These are phyloP conservation scores for Neosilurus hyrtlii DNA, from an alignment of 2,797 vertebrate species.

Conservation along the genomic window DNA sequence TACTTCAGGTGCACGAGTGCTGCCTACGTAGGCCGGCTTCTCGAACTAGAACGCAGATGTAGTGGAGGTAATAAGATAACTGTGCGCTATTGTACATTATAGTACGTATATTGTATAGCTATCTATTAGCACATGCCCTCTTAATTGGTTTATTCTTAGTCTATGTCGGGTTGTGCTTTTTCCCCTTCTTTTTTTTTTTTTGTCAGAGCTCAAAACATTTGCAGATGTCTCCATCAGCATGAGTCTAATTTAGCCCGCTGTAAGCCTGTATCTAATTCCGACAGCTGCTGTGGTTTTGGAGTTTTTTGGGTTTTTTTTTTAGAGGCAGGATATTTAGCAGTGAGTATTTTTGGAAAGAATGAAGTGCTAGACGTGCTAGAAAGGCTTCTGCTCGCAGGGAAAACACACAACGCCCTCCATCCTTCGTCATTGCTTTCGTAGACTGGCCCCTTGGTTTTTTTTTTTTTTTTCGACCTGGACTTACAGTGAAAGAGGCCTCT, in stretches of 20 bases:
- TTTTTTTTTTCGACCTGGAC: constrained; percentile 44
- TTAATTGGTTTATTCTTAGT: not conserved
- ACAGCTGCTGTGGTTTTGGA: constrained; percentile 21
- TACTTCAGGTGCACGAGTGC: not conserved
- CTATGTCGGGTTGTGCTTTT: not conserved
- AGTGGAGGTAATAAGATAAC: not conserved
- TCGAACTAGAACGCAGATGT: not conserved
- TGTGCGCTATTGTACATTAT: not conserved
- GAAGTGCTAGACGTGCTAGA: constrained; percentile 32
- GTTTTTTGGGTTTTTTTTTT: not conserved
- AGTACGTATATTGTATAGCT: not conserved
- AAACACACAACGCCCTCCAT: constrained; percentile 20
- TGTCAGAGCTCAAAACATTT: constrained; percentile 12
- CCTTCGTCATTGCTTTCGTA: constrained; percentile 48
- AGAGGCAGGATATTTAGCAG: constrained; percentile 20
- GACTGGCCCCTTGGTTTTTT: constrained; percentile 27
- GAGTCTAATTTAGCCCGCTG: constrained; percentile 22
- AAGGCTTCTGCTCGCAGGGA: constrained; percentile 33
- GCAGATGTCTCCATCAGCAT: constrained; percentile 30
- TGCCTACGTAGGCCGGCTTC: not conserved
- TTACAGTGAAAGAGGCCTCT: constrained; percentile 49
- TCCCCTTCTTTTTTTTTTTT: not conserved
- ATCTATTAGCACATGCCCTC: not conserved
- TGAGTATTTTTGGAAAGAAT: constrained; percentile 42
- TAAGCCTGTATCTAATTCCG: constrained; percentile 17